Evolutionary conservation across 2,888 invertebrate species (phyloP), one percentile per base, ranked within the genome.

Genomic region (Vanessa cardui): DNA sequence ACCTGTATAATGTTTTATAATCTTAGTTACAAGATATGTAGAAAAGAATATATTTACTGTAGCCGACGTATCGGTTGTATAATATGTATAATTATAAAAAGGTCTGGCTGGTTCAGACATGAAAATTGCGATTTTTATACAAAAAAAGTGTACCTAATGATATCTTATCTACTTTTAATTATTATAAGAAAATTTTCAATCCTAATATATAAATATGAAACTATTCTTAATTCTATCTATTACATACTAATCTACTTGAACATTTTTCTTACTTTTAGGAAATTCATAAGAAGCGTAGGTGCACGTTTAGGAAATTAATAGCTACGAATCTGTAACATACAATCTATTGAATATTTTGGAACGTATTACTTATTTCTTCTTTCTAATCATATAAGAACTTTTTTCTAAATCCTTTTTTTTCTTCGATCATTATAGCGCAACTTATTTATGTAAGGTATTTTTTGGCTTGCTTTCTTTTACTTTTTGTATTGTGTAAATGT

Each of bases 21-120:
- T 26, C 26, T 26, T 5, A 26, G 26, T 26, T 26, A 26, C 16
- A 12, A 0, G 12, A 39, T 39, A 58, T 45, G 15, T 45, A 44
- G 15, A 20, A 59, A 44, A 18, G n/a, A 44, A 58, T 49, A 18
- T 31, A 45, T 45, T 16, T 31, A n/a, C 45, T 20, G 46, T 16
- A 49, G 39, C 56, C 47, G 58, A 50, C 45, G 26, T 58, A 3
- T 56, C 39, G 54, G 54, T 54, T 61, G 54, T 54, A 47, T 39
- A 33, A 45, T 60, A 58, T 49, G 2, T 39, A 39, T n/a, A n/a
- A n/a, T 39, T 39, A 39, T 12, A 39, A 54, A 54, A 16, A 59
- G 46, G 60, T 66, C 66, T 66, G 49, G 58, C 66, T 62, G 66
- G 66, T 58, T 44, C 66, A 45, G 62, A 66, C 62, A 18, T 9